Evolutionary conservation across 1,140 invertebrate species (phyloP), one percentile per base, ranked within the genome.

Genomic region (Brachionus sp.): DNA sequence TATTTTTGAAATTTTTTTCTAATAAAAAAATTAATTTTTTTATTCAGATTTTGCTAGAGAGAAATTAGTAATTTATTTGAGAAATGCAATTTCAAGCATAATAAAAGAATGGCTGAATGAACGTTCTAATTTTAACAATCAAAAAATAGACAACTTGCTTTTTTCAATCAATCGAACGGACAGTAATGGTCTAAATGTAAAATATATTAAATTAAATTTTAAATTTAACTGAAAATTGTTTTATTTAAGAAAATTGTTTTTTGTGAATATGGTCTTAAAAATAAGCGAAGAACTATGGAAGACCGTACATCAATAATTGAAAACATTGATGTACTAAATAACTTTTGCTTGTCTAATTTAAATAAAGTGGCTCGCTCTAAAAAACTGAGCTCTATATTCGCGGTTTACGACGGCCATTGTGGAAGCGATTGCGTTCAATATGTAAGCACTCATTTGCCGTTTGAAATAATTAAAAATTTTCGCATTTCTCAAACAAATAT

Each of bases 331-430:
- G 16, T 57, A 13, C 35, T 80, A 2, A 29, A 19, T 10, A 75
- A 44, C 25, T 75, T n/a, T 75, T 75, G 9, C 25, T 46, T 39
- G 5, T 9, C n/a, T 13, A 16, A 75, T 16, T 46, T n/a, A 12
- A 10, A 16, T 13, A 23, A 23, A 16, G 16, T 19, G 42, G 23
- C 19, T 12, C 13, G 23, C 16, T 42, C 46, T 5, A 25, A 39
- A 5, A 80, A 62, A 39, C 23, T 16, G 16, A 57, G n/a, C 13
- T 57, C 77, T 10, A 39, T 80, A 29, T 80, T 80, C 90, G 95
- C 94, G 66, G 93, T 98, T 84, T 98, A 96, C 89, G 96, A 98
- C 91, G 96, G 96, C 1, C 96, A 98, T 88, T 94, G 93, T n/a
- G 96, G 96, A 7, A 90, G 92, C 19, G 93, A 96, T 84, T 95